Conservation (phyloP, 2,797 vertebrate species). For the Typhlichthys eigenmanni region DNA sequence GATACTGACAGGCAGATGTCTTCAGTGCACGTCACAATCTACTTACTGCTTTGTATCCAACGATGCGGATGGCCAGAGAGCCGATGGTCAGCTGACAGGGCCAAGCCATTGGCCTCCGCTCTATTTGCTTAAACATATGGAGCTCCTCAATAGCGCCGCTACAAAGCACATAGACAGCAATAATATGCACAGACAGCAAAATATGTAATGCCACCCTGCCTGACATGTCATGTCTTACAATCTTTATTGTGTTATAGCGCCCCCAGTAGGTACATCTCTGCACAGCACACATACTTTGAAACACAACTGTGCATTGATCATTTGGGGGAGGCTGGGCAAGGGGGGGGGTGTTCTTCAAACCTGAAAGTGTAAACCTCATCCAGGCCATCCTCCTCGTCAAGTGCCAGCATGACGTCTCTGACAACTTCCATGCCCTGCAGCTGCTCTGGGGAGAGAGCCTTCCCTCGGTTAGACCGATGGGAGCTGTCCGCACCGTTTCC, state of each 20-base stretch:
- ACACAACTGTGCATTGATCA: too few relatives aligned
- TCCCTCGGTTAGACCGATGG: slow-evolving; percentile 54
- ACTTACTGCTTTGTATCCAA: slow-evolving; percentile 94
- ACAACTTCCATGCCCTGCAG: slow-evolving; percentile 81
- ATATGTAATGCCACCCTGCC: too few relatives aligned
- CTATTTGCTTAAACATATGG: slow-evolving; percentile 87
- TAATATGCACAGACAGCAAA: too few relatives aligned
- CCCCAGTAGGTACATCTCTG: too few relatives aligned
- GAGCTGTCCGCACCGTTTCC: slow-evolving; percentile 20
- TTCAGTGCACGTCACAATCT: neutral
- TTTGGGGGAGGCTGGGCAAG: too few relatives aligned
- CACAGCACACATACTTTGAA: too few relatives aligned
- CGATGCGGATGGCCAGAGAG: slow-evolving; percentile 85
- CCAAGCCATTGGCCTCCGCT: slow-evolving; percentile 84
- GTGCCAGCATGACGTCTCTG: slow-evolving; percentile 81
- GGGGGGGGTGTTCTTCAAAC: slow-evolving; percentile 60
- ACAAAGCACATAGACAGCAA: slow-evolving; percentile 7
- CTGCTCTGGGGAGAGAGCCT: slow-evolving; percentile 84
- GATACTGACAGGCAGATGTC: neutral
- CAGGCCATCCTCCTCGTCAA: slow-evolving; percentile 87
- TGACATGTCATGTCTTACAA: too few relatives aligned
- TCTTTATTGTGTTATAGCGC: too few relatives aligned
- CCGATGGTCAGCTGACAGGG: slow-evolving; percentile 92
- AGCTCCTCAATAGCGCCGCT: slow-evolving; percentile 89
- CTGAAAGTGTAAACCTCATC: slow-evolving; percentile 90